phyloP scores from a whole-genome alignment of 2,888 invertebrate genomes.

The Morinoia aosen region DNA sequence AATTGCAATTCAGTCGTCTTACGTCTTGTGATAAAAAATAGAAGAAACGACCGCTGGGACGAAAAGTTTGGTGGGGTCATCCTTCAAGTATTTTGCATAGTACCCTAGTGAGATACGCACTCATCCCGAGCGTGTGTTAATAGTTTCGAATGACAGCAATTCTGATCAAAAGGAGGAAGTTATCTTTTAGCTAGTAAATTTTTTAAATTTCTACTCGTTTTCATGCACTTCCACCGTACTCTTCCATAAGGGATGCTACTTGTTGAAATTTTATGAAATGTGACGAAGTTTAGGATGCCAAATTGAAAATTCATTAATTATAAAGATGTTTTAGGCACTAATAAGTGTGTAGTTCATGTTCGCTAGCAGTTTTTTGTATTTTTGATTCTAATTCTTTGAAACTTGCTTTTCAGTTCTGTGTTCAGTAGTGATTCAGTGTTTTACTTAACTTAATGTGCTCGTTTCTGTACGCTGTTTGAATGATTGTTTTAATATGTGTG shows the following conservation, averaged over 20 bases:
- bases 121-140: not conserved
- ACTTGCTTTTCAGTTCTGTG: not conserved
- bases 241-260: no score
- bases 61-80: no score
- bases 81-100: no score
- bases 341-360: not conserved
- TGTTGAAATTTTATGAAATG: no score
- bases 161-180: not conserved
- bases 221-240: not conserved
- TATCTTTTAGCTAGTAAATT: not conserved
- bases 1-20: no score
- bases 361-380: not conserved
- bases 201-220: not conserved
- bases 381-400: not conserved
- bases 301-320: not conserved
- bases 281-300: not conserved
- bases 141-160: not conserved
- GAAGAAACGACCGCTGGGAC: no score
- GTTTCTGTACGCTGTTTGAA: not conserved
- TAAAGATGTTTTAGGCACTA: not conserved
- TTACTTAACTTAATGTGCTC: no score
- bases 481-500: not conserved
- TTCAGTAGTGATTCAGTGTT: not conserved
- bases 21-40: no score
- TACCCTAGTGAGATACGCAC: no score